phyloP scores from a whole-genome alignment of 2,113 vertebrate genomes.

The Alces alces region DNA sequence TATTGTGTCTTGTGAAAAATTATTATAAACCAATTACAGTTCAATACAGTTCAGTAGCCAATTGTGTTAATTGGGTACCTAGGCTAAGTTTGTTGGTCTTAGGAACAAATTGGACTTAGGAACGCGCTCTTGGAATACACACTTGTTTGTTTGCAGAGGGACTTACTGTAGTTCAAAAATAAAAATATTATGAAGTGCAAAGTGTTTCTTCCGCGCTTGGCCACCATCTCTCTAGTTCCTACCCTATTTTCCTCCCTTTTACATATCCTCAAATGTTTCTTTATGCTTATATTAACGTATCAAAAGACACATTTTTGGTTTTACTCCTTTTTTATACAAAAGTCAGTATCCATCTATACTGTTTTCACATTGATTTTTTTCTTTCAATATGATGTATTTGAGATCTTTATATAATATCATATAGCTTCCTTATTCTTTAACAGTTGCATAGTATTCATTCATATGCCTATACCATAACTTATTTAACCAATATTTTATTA shows the following conservation, averaged over 20 bases:
- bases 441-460: not conserved
- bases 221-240: not conserved
- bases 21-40: not conserved
- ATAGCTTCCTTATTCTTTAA: not conserved
- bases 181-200: not conserved
- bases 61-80: not conserved
- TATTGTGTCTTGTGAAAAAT: not conserved
- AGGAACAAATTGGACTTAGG: not conserved
- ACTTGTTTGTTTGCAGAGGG: not conserved
- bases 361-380: not conserved
- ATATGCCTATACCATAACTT: not conserved
- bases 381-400: not conserved
- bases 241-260: not conserved
- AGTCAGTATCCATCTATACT: not conserved
- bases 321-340: not conserved
- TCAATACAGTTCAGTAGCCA: not conserved
- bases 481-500: not conserved
- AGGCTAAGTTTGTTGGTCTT: not conserved
- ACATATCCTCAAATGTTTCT: not conserved
- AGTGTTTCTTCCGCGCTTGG: not conserved
- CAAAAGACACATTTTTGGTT: not conserved
- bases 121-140: accelerated
- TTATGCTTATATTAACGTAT: not conserved
- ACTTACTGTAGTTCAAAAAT: not conserved
- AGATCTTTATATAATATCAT: not conserved